Conservation (phyloP, 2,888 invertebrate species). For the Adelognathus sp. region DNA sequence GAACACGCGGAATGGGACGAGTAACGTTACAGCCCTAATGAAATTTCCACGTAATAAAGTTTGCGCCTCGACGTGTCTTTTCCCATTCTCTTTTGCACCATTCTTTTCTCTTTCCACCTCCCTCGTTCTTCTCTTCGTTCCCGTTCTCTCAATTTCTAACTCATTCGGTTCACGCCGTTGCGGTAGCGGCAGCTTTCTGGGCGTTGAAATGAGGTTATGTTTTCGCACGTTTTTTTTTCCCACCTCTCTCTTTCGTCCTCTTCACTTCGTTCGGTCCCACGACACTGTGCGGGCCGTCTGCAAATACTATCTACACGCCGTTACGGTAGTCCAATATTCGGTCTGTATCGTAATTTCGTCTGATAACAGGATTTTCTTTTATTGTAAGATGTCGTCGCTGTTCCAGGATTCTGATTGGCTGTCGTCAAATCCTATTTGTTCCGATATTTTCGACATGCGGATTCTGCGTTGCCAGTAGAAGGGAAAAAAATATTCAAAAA, state of each 20-base stretch:
- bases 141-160: slow-evolving; percentile 5
- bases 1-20: slow-evolving; percentile 28
- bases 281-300: slow-evolving; percentile 16
- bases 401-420: not conserved
- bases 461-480: not conserved
- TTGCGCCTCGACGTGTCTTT: slow-evolving; percentile 37
- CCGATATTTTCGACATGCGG: not conserved
- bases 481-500: not conserved
- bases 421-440: not conserved
- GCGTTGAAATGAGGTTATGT: slow-evolving; percentile 37
- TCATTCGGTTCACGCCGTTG: slow-evolving; percentile 4
- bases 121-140: not conserved
- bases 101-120: not conserved
- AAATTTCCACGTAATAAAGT: slow-evolving; percentile 43
- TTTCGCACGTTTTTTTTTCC: slow-evolving; percentile 23
- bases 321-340: not conserved
- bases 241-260: slow-evolving; percentile 7
- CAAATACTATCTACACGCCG: not conserved
- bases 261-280: slow-evolving; percentile 23
- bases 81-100: slow-evolving; percentile 5
- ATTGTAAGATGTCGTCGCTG: not conserved
- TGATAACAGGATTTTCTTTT: not conserved
- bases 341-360: not conserved
- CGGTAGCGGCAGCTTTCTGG: slow-evolving; percentile 19
- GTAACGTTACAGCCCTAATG: slow-evolving; percentile 40